These are phyloP conservation scores for Sebastes iracundus DNA, from an alignment of 2,797 vertebrate genomes.

Conservation along the genomic window DNA sequence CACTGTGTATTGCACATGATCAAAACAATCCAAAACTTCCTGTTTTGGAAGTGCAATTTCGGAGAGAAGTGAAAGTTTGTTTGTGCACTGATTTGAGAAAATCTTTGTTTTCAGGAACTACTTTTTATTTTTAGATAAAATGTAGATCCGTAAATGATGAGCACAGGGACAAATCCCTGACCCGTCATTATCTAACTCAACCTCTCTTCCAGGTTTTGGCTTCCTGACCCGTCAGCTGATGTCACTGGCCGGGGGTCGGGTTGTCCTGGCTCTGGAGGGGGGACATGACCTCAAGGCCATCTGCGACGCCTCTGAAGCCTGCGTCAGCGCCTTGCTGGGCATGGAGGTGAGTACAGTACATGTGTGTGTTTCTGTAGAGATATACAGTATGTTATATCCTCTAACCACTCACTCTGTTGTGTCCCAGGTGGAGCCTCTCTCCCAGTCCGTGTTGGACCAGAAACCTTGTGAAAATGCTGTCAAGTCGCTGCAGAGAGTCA, in stretches of 20 bases:
- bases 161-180: background rate
- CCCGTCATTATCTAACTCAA: background rate
- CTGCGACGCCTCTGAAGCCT: slow-evolving; percentile 93
- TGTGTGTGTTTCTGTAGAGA: background rate
- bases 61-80: background rate
- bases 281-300: slow-evolving; percentile 92
- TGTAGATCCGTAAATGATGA: background rate
- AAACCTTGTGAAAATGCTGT: slow-evolving; percentile 89
- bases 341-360: slow-evolving; percentile 84
- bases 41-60: too few relatives aligned
- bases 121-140: background rate
- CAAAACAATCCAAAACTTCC: background rate
- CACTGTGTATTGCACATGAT: background rate
- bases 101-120: background rate
- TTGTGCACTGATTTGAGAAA: background rate
- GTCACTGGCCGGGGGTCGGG: slow-evolving; percentile 88
- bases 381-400: background rate
- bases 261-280: slow-evolving; percentile 91
- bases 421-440: slow-evolving; percentile 87
- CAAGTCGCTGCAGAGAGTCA: slow-evolving; percentile 86
- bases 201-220: slow-evolving; percentile 86
- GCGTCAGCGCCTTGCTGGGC: slow-evolving; percentile 90
- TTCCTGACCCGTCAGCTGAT: slow-evolving; percentile 94
- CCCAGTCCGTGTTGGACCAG: slow-evolving; percentile 86
- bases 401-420: background rate